A percentile compares a stretch with the other conserved stretches of the same genome.
These are phyloP conservation scores for Gymnarchus niloticus DNA, from an alignment of 2,113 vertebrate species.

Conservation along the genomic window DNA sequence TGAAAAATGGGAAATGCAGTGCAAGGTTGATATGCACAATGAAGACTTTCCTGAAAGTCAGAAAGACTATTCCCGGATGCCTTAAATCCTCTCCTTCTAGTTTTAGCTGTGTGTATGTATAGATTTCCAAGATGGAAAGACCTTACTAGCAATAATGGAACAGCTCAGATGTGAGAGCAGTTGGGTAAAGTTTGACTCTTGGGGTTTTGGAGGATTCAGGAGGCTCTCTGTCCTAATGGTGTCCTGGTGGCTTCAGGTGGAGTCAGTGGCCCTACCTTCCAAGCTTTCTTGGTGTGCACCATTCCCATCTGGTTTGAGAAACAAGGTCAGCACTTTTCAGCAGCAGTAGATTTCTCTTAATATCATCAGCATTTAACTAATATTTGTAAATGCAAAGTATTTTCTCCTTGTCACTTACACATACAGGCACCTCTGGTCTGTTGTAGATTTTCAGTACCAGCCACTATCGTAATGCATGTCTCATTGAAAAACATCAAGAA, in stretches of 20 bases:
- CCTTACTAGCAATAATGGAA: neutral
- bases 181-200: neutral
- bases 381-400: neutral
- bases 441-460: neutral
- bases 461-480: neutral
- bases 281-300: neutral
- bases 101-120: no score
- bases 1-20: no score
- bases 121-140: no score
- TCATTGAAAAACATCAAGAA: neutral
- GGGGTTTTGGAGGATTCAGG: neutral
- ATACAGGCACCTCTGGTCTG: neutral
- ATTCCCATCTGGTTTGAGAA: neutral
- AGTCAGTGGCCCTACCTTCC: neutral
- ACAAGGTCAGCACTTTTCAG: neutral
- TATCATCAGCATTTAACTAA: neutral
- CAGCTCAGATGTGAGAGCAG: no score
- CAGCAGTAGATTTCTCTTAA: neutral
- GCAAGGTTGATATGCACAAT: no score
- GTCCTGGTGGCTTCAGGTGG: no score
- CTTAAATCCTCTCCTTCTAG: no score
- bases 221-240: neutral
- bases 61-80: no score
- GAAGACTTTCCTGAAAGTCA: no score
- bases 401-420: neutral